Percentiles rank a stretch among this genome's conserved stretches.
Evolutionary conservation across 2,888 invertebrate species (phyloP).

Genomic region (Tridacna crocea): DNA sequence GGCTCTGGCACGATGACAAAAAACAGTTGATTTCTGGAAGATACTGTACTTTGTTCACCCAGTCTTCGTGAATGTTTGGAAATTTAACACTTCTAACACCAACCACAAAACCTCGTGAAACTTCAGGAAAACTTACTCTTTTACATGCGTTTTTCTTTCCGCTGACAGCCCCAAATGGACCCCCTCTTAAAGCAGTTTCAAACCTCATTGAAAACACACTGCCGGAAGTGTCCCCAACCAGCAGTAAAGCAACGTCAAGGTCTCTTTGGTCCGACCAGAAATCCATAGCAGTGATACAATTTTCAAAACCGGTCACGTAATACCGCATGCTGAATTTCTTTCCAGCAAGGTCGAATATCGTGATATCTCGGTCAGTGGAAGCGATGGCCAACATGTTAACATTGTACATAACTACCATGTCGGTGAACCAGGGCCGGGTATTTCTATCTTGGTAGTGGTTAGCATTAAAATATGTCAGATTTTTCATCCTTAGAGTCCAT

Average conservation of each 20-base stretch:
- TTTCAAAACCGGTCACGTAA: constrained; percentile 88
- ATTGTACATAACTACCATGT: constrained; percentile 90
- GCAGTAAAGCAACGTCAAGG: constrained; percentile 87
- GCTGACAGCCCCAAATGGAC: constrained; percentile 68
- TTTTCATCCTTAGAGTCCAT: constrained; percentile 90
- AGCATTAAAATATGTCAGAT: constrained; percentile 75
- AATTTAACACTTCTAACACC: constrained; percentile 86
- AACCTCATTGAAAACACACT: constrained; percentile 82
- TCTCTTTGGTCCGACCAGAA: constrained; percentile 87
- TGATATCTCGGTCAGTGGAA: constrained; percentile 91
- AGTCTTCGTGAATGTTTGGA: constrained; percentile 87
- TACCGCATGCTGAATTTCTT: constrained; percentile 86
- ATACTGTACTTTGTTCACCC: constrained; percentile 90
- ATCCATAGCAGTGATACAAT: constrained; percentile 86
- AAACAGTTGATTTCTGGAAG: constrained; percentile 88
- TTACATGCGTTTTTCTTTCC: constrained; percentile 66
- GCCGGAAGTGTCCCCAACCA: constrained; percentile 91
- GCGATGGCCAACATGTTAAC: constrained; percentile 91
- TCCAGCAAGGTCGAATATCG: constrained; percentile 89
- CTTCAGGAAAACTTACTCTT: constrained; percentile 66
- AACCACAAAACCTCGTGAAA: constrained; percentile 80
- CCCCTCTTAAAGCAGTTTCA: constrained; percentile 65
- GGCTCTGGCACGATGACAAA: constrained; percentile 89
- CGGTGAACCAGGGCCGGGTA: constrained; percentile 89
- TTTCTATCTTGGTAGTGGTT: constrained; percentile 85